Evolutionary conservation across 2,797 vertebrate genomes (phyloP).

Genomic region (Gallirallus australis): DNA sequence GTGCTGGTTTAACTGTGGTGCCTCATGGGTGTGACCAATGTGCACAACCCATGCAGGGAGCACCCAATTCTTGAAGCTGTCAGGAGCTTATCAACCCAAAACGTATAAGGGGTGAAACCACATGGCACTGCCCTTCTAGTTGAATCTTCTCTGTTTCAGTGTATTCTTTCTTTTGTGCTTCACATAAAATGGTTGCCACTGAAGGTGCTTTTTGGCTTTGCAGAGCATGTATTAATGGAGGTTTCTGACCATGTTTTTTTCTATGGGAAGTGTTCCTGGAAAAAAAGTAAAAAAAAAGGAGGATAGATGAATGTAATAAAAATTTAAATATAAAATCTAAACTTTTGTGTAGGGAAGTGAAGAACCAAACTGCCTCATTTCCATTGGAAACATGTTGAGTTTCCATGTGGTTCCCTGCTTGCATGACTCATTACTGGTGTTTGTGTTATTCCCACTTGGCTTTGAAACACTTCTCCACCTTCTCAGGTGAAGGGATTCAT

Average conservation of each 20-base stretch:
- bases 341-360: background rate
- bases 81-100: background rate
- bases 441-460: constrained; percentile 20
- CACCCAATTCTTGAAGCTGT: background rate
- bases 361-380: constrained; percentile 24
- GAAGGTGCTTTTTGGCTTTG: background rate
- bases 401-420: background rate
- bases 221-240: background rate
- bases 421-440: constrained; percentile 21
- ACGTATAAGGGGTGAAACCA: background rate
- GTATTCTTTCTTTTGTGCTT: background rate
- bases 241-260: background rate
- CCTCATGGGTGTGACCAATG: background rate
- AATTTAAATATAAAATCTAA: background rate
- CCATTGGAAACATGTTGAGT: background rate
- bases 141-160: background rate
- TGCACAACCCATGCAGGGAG: background rate
- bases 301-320: background rate
- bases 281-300: background rate
- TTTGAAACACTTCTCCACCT: constrained; percentile 18
- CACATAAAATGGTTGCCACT: background rate
- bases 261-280: background rate
- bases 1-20: background rate
- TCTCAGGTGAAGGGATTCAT: constrained; percentile 55
- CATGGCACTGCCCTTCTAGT: background rate